Conservation (phyloP, 2,888 invertebrate genomes). For the Nemotelus nigrinus region DNA sequence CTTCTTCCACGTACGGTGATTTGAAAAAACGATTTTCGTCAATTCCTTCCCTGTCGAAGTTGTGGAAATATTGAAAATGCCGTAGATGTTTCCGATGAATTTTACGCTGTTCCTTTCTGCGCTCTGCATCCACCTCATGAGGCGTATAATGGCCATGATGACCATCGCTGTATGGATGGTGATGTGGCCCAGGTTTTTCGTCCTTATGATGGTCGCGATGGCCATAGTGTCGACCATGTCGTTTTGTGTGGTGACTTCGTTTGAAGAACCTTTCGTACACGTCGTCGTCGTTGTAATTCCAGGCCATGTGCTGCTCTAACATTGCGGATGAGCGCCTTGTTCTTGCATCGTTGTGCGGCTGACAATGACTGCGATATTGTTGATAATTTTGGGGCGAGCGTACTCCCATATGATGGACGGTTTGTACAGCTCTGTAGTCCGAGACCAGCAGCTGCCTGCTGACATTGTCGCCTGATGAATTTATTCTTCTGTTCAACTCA, state of each 20-base stretch:
- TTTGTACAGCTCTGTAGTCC: not conserved
- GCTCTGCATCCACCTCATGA: too few relatives aligned
- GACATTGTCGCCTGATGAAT: constrained; percentile 12
- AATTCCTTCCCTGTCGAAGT: not conserved
- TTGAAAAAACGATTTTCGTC: not conserved
- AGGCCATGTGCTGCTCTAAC: constrained; percentile 12
- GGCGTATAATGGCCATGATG: not conserved
- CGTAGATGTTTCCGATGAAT: constrained; percentile 32
- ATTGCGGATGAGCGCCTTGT: constrained; percentile 3
- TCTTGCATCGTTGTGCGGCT: not conserved
- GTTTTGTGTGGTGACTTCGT: constrained; percentile 39
- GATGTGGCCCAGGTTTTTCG: not conserved
- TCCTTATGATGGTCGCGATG: not conserved
- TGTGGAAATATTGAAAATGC: constrained; percentile 25
- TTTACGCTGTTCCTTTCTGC: constrained; percentile 17
- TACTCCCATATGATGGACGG: not conserved
- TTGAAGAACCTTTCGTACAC: constrained; percentile 39
- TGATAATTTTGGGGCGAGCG: not conserved
- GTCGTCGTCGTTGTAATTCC: constrained; percentile 26
- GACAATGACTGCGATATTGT: not conserved
- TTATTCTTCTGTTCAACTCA: constrained; percentile 8
- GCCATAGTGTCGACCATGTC: constrained; percentile 32
- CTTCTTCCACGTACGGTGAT: constrained; percentile 36
- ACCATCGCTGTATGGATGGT: not conserved
- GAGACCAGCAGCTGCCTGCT: not conserved